These are phyloP conservation scores for Stegodyphus dumicola DNA, from an alignment of 1,140 invertebrate species.

Conservation along the genomic window DNA sequence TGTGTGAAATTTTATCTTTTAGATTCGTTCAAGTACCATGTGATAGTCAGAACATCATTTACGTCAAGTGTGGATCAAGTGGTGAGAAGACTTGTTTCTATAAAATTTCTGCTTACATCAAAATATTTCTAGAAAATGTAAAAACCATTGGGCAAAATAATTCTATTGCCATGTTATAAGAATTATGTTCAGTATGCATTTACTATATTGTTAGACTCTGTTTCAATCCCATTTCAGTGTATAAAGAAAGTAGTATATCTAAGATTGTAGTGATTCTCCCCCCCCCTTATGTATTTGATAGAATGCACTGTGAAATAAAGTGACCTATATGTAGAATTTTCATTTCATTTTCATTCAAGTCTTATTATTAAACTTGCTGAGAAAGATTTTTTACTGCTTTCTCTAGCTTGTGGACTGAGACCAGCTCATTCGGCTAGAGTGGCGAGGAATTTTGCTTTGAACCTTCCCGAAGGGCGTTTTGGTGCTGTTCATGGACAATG, in stretches of 20 bases:
- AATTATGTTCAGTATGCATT: no score
- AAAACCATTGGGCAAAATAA: no score
- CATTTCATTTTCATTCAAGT: no score
- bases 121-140: neutral
- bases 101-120: neutral
- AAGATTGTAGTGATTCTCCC: no score
- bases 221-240: no score
- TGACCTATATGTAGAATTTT: no score
- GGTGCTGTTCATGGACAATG: slow-evolving; percentile 72
- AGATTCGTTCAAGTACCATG: slow-evolving; percentile 49
- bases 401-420: slow-evolving; percentile 70
- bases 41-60: slow-evolving; percentile 53
- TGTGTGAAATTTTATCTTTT: neutral
- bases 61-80: slow-evolving; percentile 53
- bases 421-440: slow-evolving; percentile 54
- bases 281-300: no score
- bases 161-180: no score
- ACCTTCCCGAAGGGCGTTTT: slow-evolving; percentile 24
- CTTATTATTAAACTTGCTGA: neutral
- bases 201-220: no score
- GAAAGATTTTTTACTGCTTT: neutral
- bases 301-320: no score
- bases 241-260: no score
- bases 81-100: slow-evolving; percentile 22
- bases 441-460: slow-evolving; percentile 12